Evolutionary conservation across 92 coral and sea anemone genomes (phyloP).

Genomic region (Paragorgia papillata): DNA sequence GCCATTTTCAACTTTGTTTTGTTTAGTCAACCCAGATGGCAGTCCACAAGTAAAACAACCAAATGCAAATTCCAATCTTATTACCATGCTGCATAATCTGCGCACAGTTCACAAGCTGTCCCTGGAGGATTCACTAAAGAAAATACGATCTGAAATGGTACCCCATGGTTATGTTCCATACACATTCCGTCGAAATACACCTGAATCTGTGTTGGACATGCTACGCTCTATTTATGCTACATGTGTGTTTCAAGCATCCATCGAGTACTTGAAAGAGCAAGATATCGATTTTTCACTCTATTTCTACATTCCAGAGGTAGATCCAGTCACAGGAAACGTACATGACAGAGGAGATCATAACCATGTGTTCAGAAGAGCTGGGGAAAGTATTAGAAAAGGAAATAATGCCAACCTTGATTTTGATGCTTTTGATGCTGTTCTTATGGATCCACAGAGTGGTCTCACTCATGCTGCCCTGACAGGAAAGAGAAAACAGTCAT

Average conservation of each 20-base stretch:
- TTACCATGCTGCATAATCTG: constrained; percentile 23
- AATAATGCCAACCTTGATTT: constrained; percentile 28
- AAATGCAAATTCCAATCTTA: not conserved
- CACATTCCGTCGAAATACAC: constrained; percentile 50
- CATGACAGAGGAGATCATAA: constrained; percentile 71
- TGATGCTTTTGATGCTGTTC: constrained; percentile 64
- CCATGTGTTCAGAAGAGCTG: constrained; percentile 55
- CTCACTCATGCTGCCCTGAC: constrained; percentile 68
- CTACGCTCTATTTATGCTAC: constrained; percentile 53
- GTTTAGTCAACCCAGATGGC: too few species aligned
- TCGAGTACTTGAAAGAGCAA: constrained; percentile 27
- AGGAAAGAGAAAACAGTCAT: constrained; percentile 63
- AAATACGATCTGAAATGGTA: constrained; percentile 47
- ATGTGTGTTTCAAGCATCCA: constrained; percentile 19
- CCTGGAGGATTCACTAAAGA: constrained; percentile 41
- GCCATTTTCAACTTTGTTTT: too few species aligned
- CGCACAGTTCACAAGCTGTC: not conserved
- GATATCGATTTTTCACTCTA: constrained; percentile 45
- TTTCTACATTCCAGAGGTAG: constrained; percentile 54
- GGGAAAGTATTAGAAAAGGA: constrained; percentile 45
- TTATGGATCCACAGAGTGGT: constrained; percentile 58
- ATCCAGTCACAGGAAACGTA: constrained; percentile 37
- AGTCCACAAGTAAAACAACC: too few species aligned
- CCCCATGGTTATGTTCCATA: constrained; percentile 60
- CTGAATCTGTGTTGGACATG: constrained; percentile 54